Evolutionary conservation across 2,797 vertebrate genomes (phyloP).

Genomic region (Moxostoma hubbsi): DNA sequence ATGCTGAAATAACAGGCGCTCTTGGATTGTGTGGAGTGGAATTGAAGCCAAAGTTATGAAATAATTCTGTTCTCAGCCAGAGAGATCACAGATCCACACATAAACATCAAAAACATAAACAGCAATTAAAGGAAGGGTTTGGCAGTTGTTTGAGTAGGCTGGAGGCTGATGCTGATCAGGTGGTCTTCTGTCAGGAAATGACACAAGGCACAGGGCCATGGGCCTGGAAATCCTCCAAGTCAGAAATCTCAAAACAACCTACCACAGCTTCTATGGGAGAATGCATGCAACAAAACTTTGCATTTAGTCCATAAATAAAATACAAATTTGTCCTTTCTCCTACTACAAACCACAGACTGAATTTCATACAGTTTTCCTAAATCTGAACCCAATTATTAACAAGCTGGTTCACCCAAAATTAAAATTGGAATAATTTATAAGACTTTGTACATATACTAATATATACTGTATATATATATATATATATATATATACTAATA

Average conservation of each 20-base stretch:
- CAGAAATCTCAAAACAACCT: slow-evolving; percentile 22
- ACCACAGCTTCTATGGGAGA: too few species aligned
- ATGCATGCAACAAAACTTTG: too few species aligned
- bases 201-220: slow-evolving; percentile 27
- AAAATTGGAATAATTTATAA: too few species aligned
- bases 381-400: not conserved
- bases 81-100: slow-evolving; percentile 30
- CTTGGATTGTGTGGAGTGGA: slow-evolving; percentile 6
- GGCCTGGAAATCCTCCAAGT: slow-evolving; percentile 43
- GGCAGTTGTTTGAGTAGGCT: not conserved
- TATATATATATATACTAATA: too few species aligned
- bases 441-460: too few species aligned
- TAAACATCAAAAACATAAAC: slow-evolving; percentile 44
- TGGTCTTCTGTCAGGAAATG: slow-evolving; percentile 24
- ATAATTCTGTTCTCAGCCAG: slow-evolving; percentile 33
- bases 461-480: too few species aligned
- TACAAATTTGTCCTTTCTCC: not conserved
- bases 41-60: slow-evolving; percentile 61
- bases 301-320: not conserved
- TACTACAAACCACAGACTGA: slow-evolving; percentile 8
- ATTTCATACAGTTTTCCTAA: not conserved
- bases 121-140: slow-evolving; percentile 47
- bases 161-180: slow-evolving; percentile 32
- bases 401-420: too few species aligned
- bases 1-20: slow-evolving; percentile 45